Base-by-base conservation (phyloP, 1,140 invertebrate species). In the Proales similis region DNA sequence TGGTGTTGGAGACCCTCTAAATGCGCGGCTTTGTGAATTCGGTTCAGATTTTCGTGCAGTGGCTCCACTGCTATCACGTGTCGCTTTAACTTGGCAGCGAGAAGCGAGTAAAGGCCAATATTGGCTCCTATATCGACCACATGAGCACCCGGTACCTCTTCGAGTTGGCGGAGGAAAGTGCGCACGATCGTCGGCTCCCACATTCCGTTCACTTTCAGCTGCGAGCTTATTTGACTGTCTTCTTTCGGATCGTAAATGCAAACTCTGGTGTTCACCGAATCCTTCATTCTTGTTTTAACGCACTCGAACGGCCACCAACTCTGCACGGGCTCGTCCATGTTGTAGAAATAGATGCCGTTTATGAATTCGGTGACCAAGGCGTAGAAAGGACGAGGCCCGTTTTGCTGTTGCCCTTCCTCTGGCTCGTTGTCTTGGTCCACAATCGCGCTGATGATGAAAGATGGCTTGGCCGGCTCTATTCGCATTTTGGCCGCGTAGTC, bases 221-320 rank as follows among this genome's bases (percentile, higher is more conserved):
- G 51, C 14, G 29, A 26, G n/a, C 51, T 60, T 24, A 60, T 26
- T 20, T 60, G 38, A 20, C 46, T 42, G 24, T 60, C 51, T 17
- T 60, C 29, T 26, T 45, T 39, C 3, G 51, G 51, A 9, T 60
- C 51, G 24, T 60, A 42, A 6, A 60, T 60, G 22, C 51, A 60
- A 17, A 60, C 19, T 3, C 20, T 20, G 0, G 48, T 53, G 17
- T 53, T 53, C 12, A 53, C 42, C 3, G 48, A 53, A 22, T 53
- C 22, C 3, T 36, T 38, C 48, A 53, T 53, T 53, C 27, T 33
- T 17, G 48, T 53, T 33, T 53, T 53, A 14, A 39, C 38, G 17
- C 48, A 53, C 17, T 53, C 48, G 22, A 53, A 53, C 24, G 48
- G 48, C 48, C 48, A 53, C 48, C 48, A 53, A 38, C 48, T 53